Base-by-base conservation (phyloP, 2,888 invertebrate genomes). In the Aphodius sticticus region DNA sequence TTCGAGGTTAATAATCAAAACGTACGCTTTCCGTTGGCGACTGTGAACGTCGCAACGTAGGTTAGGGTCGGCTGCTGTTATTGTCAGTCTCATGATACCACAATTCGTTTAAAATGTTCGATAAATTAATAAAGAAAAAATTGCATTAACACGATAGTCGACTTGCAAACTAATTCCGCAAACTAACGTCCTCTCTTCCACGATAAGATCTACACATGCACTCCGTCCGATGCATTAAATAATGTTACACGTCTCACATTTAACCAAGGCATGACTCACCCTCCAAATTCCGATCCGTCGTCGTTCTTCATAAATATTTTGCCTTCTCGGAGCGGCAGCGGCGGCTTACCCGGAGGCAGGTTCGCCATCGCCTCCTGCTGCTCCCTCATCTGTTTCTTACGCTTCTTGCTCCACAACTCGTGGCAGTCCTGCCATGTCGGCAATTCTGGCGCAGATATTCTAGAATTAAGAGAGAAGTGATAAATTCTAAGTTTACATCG, bases 381-480 rank as follows among this genome's bases (percentile, higher is more conserved):
- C 86, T 96, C 96, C 72, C 95, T 92, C 87, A 96, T 92, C 88
- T 96, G 96, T 38, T 94, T 92, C 84, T 97, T 94, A n/a, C 97
- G 93, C 88, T 96, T 96, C 90, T 99, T 99, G 86, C 97, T 97
- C 99, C 99, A 99, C 87, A 99, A 92, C 90, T 99, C 99, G 91
- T 99, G 99, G 88, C 99, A 99, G 90, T 99, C 99, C 90, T 99
- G 99, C 95, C 97, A 97, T 38, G 95, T 96, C 0, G 99, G 99
- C 83, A 99, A 90, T 88, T 94, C 94, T 0, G 96, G 96, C 0
- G 94, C 94, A 76, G 94, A 92, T 94, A 96, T 96, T 89, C 96
- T 96, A 88, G 69, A 88, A 77, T 53, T 38, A 12, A 69, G 16
- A 74, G 9, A 79, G 35, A 38, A 16, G 26, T 26, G 26, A 2